Evolutionary conservation across 2,888 invertebrate genomes (phyloP).

Genomic region (Lycocerus yunnanus): DNA sequence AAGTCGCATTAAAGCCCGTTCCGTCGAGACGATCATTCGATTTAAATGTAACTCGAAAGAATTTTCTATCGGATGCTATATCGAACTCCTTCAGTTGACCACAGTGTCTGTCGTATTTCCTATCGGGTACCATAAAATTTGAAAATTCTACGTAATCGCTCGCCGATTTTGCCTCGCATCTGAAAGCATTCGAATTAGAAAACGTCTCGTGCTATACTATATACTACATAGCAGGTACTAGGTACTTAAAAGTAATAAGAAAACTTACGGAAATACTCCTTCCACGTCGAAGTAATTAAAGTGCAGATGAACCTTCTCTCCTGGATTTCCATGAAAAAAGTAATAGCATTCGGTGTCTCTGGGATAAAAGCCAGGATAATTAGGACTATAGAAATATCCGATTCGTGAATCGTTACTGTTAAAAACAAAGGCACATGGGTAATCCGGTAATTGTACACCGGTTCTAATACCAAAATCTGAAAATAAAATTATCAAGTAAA

Average conservation of each 20-base stretch:
- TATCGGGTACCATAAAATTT: conserved; percentile 88
- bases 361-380: conserved; percentile 89
- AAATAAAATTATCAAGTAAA: neutral
- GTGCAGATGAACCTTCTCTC: conserved; percentile 80
- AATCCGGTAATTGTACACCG: conserved; percentile 75
- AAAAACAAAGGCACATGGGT: conserved; percentile 86
- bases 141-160: conserved; percentile 97
- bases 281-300: conserved; percentile 94
- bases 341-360: conserved; percentile 90
- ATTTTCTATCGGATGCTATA: conserved; percentile 86
- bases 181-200: conserved; percentile 52
- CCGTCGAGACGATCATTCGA: conserved; percentile 94
- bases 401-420: conserved; percentile 80
- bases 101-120: conserved; percentile 87
- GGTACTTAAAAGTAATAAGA: neutral
- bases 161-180: conserved; percentile 88
- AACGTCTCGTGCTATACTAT: too few relatives aligned
- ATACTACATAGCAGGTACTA: too few relatives aligned
- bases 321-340: conserved; percentile 81
- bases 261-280: conserved; percentile 88
- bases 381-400: conserved; percentile 86
- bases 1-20: conserved; percentile 91
- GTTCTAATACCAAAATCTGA: conserved; percentile 88
- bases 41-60: conserved; percentile 92
- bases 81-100: conserved; percentile 82